Evolutionary conservation across 2,797 vertebrate species (phyloP), one percentile per base, ranked within the genome.

Genomic region (Scolopax rusticola): DNA sequence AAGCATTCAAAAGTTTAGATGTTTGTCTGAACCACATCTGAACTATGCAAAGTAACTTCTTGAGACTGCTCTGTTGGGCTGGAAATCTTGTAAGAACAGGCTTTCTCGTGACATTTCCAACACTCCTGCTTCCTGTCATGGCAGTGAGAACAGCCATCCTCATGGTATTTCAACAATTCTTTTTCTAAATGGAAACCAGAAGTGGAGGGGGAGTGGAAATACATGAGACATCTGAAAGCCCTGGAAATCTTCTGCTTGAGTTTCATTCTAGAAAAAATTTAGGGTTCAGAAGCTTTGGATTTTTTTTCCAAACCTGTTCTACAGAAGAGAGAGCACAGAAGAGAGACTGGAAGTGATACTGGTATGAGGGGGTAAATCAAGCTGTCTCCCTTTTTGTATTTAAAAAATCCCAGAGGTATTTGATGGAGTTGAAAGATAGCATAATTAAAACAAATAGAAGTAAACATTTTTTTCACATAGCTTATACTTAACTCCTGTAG

Each of bases 61-160:
- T 60, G 57, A 87, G 70, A 61, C 38, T 2, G n/a, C 53, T 64
- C 25, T 77, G 38, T 48, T 90, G 87, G 61, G 45, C 85, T 92
- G 90, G 68, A 96, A 95, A 77, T 63, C 88, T 63, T 89, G 60
- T 73, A 92, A 65, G 88, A 89, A 78, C 71, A 92, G 84, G 61
- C 30, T 90, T 94, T 85, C 78, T 94, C 0, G 2, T 94, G 94
- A 93, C 92, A 78, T 87, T 92, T 95, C 90, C 94, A 94, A 68
- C 91, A 90, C 78, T 94, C 53, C 94, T 94, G 93, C 94, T 96
- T 97, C 93, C 96, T 95, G 90, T 95, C 94, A 97, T 93, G 86
- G 92, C 91, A 95, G 78, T 75, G 81, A 87, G 94, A 89, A 89
- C 90, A 95, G 75, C 86, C 30, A 0, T 85, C 81, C 75, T 77